Evolutionary conservation across 2,113 vertebrate species (phyloP).

Genomic region (Irena cyanogastra): DNA sequence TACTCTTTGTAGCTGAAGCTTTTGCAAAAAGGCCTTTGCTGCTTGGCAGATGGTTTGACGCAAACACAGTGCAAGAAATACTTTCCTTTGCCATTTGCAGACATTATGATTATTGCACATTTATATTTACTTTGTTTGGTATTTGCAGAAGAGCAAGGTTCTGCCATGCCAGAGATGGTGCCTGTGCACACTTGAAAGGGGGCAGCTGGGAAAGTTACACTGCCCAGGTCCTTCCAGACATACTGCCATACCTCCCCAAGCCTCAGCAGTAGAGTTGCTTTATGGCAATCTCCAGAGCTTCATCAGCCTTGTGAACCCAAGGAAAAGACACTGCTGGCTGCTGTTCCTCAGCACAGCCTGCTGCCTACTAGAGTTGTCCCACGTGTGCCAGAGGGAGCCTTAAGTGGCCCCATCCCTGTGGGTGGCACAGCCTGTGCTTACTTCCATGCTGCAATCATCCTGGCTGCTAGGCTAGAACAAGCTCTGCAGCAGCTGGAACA

Average conservation of each 20-base stretch:
- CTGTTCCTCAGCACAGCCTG: not conserved
- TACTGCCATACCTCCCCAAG: accelerated
- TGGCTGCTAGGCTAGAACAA: not conserved
- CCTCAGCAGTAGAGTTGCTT: not conserved
- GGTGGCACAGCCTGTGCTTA: not conserved
- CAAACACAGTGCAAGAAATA: not conserved
- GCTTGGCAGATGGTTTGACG: not conserved
- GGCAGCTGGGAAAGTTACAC: not conserved
- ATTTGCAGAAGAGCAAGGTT: not conserved
- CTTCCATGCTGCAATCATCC: not conserved
- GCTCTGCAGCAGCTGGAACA: not conserved
- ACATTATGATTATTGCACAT: not conserved
- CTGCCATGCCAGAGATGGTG: not conserved
- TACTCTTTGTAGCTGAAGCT: not conserved
- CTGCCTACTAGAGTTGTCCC: not conserved
- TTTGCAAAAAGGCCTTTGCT: not conserved
- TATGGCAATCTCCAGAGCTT: not conserved
- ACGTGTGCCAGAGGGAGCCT: not conserved
- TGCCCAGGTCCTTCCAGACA: not conserved
- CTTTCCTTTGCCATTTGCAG: not conserved
- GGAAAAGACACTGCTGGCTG: not conserved
- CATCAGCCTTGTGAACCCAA: not conserved
- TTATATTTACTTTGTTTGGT: not conserved
- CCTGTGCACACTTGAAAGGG: not conserved
- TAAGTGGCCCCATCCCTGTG: accelerated